These are phyloP conservation scores for Musca vetustissima DNA, from an alignment of 1,140 invertebrate genomes.

Conservation along the genomic window DNA sequence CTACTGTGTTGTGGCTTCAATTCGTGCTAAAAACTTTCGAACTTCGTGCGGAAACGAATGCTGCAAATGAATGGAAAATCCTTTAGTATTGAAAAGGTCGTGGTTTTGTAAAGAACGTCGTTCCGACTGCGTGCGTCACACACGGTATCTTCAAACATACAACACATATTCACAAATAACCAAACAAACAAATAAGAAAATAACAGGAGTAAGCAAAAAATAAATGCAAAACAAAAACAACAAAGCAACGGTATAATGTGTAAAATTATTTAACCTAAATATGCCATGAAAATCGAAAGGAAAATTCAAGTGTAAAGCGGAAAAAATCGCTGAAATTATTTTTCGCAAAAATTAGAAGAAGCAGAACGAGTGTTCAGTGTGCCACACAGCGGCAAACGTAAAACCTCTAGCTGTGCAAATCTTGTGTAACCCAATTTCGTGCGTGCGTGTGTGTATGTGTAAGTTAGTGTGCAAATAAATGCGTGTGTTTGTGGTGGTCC, in stretches of 20 bases:
- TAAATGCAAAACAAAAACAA: background rate
- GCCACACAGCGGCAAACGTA: background rate
- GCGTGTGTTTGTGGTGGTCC: no score
- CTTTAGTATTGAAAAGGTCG: slow-evolving; percentile 55
- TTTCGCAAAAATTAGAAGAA: no score
- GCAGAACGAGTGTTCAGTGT: no score
- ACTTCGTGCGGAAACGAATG: slow-evolving; percentile 25
- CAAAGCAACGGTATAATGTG: background rate
- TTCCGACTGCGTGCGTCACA: slow-evolving; percentile 11
- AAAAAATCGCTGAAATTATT: no score
- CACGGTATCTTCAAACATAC: no score
- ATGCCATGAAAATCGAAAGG: no score
- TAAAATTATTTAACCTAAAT: background rate
- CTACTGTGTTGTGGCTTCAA: background rate
- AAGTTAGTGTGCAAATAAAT: background rate
- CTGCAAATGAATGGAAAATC: slow-evolving; percentile 45
- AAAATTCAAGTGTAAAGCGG: background rate
- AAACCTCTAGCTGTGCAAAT: background rate
- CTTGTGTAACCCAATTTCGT: slow-evolving; percentile 22
- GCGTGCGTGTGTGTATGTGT: background rate
- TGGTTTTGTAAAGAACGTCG: slow-evolving; percentile 51
- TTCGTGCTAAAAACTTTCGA: background rate
- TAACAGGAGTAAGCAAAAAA: background rate
- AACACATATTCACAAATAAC: no score
- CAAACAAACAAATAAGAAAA: background rate